Evolutionary conservation across 1,140 invertebrate genomes (phyloP), one percentile per base, ranked within the genome.

Genomic region (Drosophila persimilis): DNA sequence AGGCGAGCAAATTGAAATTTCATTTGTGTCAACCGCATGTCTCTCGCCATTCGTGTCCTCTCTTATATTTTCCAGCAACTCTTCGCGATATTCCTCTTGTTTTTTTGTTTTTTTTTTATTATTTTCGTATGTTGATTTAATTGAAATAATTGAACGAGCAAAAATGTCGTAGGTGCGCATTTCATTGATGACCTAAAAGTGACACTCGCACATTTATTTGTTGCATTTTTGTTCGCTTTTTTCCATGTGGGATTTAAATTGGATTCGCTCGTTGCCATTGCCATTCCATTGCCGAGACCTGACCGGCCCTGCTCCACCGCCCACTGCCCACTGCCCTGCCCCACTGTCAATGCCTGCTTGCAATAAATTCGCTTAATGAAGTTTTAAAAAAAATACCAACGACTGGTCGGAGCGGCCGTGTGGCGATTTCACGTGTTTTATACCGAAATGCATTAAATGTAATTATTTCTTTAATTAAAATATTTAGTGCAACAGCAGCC

Each of bases 391-490:
- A 76, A 67, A 64, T 59, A 45, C 60, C 50, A 60, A 60, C 46
- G 64, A 74, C 51, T 56, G 56, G 66, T 61, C 24, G 54, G 22
- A n/a, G 44, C 31, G n/a, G 55, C 59, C 46, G 46, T 61, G 46
- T 39, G 41, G n/a, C n/a, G 60, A 41, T 9, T 74, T 39, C 57
- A 75, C 55, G 48, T 60, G 52, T 66, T 52, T 52, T 58, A 29
- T 50, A 58, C 47, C 35, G 31, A 61, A 70, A 51, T 77, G 58
- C 81, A 85, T 85, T 80, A 80, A 77, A 86, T 74, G 64, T 85
- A 85, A 85, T 85, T 85, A 85, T 86, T 85, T 85, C 81, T 86
- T 86, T 85, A 85, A 85, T 85, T 85, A 86, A 85, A 86, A 85
- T 85, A 85, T 84, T 85, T 84, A 77, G 67, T 56, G 63, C 64